phyloP scores from a whole-genome alignment of 1,140 invertebrate genomes.

The Heliconius nattereri region DNA sequence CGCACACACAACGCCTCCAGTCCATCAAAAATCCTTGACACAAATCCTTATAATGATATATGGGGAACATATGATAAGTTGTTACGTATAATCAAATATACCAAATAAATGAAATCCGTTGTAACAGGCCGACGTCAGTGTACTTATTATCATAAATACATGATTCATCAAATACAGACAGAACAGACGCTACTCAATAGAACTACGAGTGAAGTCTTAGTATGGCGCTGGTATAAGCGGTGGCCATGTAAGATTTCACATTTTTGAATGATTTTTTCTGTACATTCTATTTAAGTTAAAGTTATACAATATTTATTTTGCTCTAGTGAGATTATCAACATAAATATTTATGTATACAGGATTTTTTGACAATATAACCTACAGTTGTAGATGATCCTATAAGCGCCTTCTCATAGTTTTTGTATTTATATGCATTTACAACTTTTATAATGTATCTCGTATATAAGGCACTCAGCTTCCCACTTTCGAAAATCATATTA shows the following conservation, averaged over 20 bases:
- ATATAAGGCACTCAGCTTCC: no score
- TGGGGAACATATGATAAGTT: neutral
- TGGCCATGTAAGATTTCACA: neutral
- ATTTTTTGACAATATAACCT: no score
- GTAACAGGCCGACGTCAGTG: neutral
- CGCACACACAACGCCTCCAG: no score
- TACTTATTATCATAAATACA: conserved; percentile 24
- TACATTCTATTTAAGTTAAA: no score
- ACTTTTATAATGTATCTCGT: no score
- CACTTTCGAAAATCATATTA: no score
- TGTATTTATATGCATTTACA: no score
- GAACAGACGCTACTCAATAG: neutral
- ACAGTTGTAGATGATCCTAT: no score
- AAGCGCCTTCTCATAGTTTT: no score
- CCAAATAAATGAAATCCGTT: neutral
- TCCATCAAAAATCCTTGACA: neutral
- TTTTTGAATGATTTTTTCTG: neutral
- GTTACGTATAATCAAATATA: neutral
- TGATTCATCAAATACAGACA: neutral
- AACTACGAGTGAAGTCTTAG: neutral
- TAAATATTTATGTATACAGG: no score
- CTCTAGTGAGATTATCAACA: no score
- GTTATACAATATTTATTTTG: no score
- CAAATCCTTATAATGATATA: neutral
- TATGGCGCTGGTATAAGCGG: neutral